Conservation (phyloP, 92 coral and sea anemone genomes). For the Phenganax marumi region DNA sequence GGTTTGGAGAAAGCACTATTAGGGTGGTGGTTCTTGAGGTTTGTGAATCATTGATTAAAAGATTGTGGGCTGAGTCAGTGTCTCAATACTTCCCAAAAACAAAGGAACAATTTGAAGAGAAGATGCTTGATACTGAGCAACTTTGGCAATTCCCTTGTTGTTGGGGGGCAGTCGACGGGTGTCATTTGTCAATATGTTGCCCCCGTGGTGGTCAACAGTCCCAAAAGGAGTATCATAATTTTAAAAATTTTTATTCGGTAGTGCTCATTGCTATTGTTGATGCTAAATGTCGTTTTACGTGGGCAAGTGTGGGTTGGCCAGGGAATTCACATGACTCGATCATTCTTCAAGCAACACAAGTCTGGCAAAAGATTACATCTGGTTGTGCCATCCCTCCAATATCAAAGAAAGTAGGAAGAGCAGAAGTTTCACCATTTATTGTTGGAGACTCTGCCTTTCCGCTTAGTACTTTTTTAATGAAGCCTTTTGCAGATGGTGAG, state of each 20-base stretch:
- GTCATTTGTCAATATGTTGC: constrained; percentile 40
- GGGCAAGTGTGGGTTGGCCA: constrained; percentile 57
- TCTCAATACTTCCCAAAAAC: constrained; percentile 32
- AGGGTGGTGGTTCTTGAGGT: constrained; percentile 29
- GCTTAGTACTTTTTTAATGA: constrained; percentile 13
- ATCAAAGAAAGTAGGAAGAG: constrained; percentile 23
- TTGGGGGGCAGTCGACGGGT: constrained; percentile 45
- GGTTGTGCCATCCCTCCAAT: constrained; percentile 45
- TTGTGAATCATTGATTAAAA: constrained; percentile 34
- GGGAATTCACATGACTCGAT: constrained; percentile 55
- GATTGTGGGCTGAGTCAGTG: constrained; percentile 34
- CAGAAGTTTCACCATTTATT: constrained; percentile 34
- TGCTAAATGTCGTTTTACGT: constrained; percentile 50
- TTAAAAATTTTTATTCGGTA: constrained; percentile 54
- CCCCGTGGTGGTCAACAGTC: constrained; percentile 42
- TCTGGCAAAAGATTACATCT: constrained; percentile 40
- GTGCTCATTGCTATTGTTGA: constrained; percentile 55
- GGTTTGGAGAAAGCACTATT: constrained; percentile 42
- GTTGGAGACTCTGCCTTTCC: constrained; percentile 45
- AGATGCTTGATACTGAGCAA: constrained; percentile 47
- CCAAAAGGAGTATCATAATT: constrained; percentile 53
- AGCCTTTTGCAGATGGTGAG: constrained; percentile 28
- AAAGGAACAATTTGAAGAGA: constrained; percentile 35
- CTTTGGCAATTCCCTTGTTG: constrained; percentile 52
- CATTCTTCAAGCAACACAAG: constrained; percentile 46